Evolutionary conservation across 2,888 invertebrate genomes (phyloP), one percentile per base, ranked within the genome.

Genomic region (Polylopha cassiicola): DNA sequence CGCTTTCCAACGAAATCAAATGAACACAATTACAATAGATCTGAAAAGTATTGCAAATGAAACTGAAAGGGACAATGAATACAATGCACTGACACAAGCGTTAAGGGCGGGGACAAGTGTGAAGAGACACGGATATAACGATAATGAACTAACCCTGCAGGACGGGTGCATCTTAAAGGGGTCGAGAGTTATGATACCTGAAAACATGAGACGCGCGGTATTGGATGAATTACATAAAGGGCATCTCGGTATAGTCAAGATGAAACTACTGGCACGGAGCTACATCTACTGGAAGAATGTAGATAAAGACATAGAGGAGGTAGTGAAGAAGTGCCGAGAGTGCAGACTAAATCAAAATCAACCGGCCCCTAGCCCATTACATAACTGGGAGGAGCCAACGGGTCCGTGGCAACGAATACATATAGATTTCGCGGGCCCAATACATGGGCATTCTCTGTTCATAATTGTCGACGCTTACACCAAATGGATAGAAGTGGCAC

Each of bases 361-460:
- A 7, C 34, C 27, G 2, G 4, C 34, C 3, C 13, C 14, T 5
- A 23, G 4, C 4, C 2, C 24, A n/a, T 3, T 15, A 3, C 26
- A 27, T 11, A 13, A 31, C 27, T 27, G 32, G 39, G 32, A 39
- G 9, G 2, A 5, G 4, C 22, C 30, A 4, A 17, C 15, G 6
- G 17, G 10, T 1, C 30, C 50, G 2, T 59, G 58, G 51, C 31
- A 54, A 39, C 27, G 54, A 3, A 20, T 63, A 4, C 64, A 63
- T 29, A 52, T 65, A 4, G 61, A 65, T 37, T 61, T 48, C 43
- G 60, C 55, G 8, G 55, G n/a, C n/a, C n/a, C 60, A 2, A 28
- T 37, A 20, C 3, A 13, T 2, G 37, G 28, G 2, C n/a, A 17
- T 4, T 13, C 7, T 2, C 8, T 28, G 5, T 22, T 37, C 5